Evolutionary conservation across 2,113 vertebrate species (phyloP), one percentile per base, ranked within the genome.

Genomic region (Rissa tridactyla): DNA sequence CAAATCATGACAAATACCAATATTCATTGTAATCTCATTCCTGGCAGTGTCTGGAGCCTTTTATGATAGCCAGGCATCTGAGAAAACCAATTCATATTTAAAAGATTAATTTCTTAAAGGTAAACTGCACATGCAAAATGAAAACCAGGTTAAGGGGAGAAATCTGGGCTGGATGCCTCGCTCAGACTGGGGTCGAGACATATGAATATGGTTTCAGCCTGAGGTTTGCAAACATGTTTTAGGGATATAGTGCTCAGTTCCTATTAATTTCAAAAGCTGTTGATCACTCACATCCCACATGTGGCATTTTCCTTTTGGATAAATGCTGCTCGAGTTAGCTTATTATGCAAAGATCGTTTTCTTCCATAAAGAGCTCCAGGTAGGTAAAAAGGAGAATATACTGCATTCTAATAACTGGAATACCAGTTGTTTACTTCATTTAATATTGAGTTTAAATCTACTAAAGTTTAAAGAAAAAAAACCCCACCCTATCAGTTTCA

Each of bases 11-110:
- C 88, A 97, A 97, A 98, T 97, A 93, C 61, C 94, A 89, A 95
- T 94, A 95, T 82, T 97, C 96, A 92, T 62, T 34, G 29, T 98
- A 98, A 98, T 98, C 95, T 98, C 96, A 97, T 98, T 98, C 95
- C 73, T 95, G 65, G 92, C 73, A 86, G 79, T 94, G 96, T 96
- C 97, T 98, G 97, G 97, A 98, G 97, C 94, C 97, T 97, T 95
- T 91, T 69, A 82, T 96, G 97, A 98, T 91, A 95, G 96, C 95
- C 87, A 96, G 93, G 95, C 94, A 98, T 97, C 96, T 97, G 94
- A 97, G 97, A 97, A 98, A 87, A 91, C 85, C 94, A 95, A 96
- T 97, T 96, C 93, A 96, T 97, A 96, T 91, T 95, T 97, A 96
- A 96, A 96, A 96, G 88, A 95, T 94, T 93, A 73, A 83, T 93